A percentile compares a stretch with the other conserved stretches of the same genome.
Conservation (phyloP, 2,888 invertebrate genomes). For the Xylota segnis region DNA sequence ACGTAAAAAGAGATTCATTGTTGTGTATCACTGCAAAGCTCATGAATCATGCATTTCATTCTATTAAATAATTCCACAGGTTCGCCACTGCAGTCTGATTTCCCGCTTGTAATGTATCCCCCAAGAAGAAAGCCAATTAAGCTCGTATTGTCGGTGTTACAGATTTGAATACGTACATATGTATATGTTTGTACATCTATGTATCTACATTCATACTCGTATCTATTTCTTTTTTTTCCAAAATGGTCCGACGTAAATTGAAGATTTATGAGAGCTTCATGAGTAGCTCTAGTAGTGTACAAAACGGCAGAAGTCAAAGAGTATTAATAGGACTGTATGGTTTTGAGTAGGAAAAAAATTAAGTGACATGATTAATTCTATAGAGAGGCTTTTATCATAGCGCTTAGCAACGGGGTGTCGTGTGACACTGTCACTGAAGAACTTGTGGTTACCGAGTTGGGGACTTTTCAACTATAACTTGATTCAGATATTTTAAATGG, state of each 20-base stretch:
- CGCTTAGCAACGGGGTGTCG: constrained; percentile 41
- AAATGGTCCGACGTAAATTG: constrained; percentile 30
- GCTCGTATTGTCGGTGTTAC: constrained; percentile 32
- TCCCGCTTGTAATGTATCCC: constrained; percentile 22
- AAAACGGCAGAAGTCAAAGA: constrained; percentile 1
- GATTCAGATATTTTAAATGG: background rate
- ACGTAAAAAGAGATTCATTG: constrained; percentile 7
- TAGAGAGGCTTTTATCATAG: constrained; percentile 8
- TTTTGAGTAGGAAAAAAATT: constrained; percentile 6
- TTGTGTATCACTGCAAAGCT: constrained; percentile 11
- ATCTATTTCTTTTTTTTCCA: constrained; percentile 1
- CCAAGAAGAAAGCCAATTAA: constrained; percentile 41
- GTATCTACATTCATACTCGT: background rate
- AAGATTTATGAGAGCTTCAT: constrained; percentile 27
- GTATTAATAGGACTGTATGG: constrained; percentile 53
- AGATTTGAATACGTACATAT: constrained; percentile 18
- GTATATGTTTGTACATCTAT: no score
- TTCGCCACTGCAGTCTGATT: constrained; percentile 19
- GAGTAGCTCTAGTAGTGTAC: background rate
- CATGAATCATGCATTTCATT: constrained; percentile 47
- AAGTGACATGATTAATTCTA: constrained; percentile 41
- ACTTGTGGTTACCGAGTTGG: constrained; percentile 12
- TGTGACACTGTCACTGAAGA: constrained; percentile 44
- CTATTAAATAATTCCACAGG: constrained; percentile 39
- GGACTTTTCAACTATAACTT: constrained; percentile 1